phyloP scores from a whole-genome alignment of 1,140 invertebrate species.

The Lithobius niger region DNA sequence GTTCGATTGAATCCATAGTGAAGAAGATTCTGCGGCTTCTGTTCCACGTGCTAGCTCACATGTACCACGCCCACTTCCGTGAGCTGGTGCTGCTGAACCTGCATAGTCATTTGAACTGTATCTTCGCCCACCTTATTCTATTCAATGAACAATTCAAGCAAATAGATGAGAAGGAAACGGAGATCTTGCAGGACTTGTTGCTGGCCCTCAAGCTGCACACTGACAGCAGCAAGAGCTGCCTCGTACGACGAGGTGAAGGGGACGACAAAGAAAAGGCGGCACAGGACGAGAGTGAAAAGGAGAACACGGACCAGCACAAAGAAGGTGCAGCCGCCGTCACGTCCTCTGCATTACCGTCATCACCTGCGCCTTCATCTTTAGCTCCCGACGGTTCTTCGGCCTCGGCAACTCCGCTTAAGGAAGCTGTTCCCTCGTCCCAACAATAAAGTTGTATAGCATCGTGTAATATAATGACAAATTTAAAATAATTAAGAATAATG shows the following conservation, averaged over 20 bases:
- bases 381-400: neutral
- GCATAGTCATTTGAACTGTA: conserved; percentile 73
- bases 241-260: neutral
- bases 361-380: neutral
- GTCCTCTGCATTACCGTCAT: neutral
- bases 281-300: neutral
- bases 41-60: conserved; percentile 94
- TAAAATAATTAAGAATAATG: too few relatives aligned
- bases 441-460: too few relatives aligned
- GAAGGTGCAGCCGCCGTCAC: neutral
- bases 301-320: neutral
- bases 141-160: conserved; percentile 74
- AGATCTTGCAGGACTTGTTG: conserved; percentile 61
- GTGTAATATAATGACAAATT: too few relatives aligned
- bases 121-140: conserved; percentile 87
- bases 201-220: conserved; percentile 29
- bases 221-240: conserved; percentile 12
- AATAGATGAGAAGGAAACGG: conserved; percentile 89
- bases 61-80: conserved; percentile 95
- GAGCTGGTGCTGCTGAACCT: conserved; percentile 82
- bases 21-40: conserved; percentile 90
- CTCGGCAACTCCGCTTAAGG: too few relatives aligned
- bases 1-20: conserved; percentile 83
- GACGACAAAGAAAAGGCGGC: neutral
- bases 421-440: too few relatives aligned